phyloP scores from a whole-genome alignment of 1,140 invertebrate genomes.

The Neodiprion lecontei region DNA sequence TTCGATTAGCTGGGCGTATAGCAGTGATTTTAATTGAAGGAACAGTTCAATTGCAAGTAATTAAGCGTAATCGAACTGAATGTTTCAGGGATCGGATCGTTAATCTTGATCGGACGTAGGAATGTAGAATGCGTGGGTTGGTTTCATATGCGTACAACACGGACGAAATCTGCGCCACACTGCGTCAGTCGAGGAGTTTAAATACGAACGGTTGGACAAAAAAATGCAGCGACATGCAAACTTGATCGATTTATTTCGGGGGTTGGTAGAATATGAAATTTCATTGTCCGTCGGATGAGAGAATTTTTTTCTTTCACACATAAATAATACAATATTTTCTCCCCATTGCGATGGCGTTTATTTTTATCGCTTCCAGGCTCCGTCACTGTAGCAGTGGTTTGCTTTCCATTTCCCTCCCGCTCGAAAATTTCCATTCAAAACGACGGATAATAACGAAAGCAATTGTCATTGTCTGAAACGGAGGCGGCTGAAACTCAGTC shows the following conservation, averaged over 20 bases:
- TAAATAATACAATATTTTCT: background rate
- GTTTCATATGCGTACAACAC: background rate
- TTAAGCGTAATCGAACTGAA: conserved; percentile 37
- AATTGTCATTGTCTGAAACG: conserved; percentile 16
- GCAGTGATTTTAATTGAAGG: conserved; percentile 36
- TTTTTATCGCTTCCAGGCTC: background rate
- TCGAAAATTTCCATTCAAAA: conserved; percentile 10
- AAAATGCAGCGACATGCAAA: background rate
- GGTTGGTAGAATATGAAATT: background rate
- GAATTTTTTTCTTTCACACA: background rate
- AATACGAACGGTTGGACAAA: background rate
- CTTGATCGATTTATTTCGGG: background rate
- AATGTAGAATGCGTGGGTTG: background rate
- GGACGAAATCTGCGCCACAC: background rate
- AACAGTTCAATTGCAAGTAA: conserved; percentile 40
- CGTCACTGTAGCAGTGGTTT: background rate
- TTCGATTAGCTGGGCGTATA: background rate
- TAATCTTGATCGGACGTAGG: conserved; percentile 33
- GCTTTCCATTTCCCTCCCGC: background rate
- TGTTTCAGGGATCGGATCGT: conserved; percentile 29
- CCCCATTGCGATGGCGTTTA: background rate
- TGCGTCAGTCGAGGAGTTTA: background rate
- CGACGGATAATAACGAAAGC: conserved; percentile 14
- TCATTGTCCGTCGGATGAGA: background rate
- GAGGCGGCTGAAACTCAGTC: background rate